Percentiles rank a stretch among this genome's conserved stretches.
These are phyloP conservation scores for Heliothis virescens DNA, from an alignment of 1,140 invertebrate species.

Conservation along the genomic window DNA sequence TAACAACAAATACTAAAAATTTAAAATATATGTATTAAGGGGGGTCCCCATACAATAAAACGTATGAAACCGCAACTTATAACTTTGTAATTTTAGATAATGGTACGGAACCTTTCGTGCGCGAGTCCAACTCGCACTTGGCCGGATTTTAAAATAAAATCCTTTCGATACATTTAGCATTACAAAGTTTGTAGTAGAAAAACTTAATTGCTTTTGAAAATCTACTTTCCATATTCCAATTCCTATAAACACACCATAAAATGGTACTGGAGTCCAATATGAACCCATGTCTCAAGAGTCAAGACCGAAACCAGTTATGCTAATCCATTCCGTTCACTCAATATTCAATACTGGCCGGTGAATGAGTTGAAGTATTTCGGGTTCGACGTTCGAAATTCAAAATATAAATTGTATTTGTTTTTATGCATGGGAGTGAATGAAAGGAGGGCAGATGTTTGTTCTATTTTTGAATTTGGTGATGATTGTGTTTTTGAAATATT, in stretches of 20 bases:
- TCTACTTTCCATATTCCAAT: background rate
- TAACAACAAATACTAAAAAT: no score
- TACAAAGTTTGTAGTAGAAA: no score
- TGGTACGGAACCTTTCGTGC: no score
- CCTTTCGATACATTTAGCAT: no score
- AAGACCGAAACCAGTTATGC: constrained; percentile 36
- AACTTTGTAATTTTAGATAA: no score
- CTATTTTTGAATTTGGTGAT: background rate
- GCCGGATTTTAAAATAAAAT: no score
- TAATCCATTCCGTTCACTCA: constrained; percentile 45
- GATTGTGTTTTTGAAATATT: background rate
- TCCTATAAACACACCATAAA: background rate
- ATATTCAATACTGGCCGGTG: constrained; percentile 43
- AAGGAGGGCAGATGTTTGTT: constrained; percentile 21
- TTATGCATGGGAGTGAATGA: constrained; percentile 24
- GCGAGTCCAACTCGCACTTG: no score
- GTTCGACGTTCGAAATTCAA: constrained; percentile 40
- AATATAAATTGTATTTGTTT: constrained; percentile 17
- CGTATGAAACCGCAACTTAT: no score
- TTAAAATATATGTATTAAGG: no score
- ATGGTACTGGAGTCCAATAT: constrained; percentile 3
- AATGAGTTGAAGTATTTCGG: constrained; percentile 39
- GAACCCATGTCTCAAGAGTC: constrained; percentile 1
- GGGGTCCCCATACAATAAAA: no score
- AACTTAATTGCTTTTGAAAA: background rate